Conservation (phyloP, 2,888 invertebrate genomes). For the Seira musarum region DNA sequence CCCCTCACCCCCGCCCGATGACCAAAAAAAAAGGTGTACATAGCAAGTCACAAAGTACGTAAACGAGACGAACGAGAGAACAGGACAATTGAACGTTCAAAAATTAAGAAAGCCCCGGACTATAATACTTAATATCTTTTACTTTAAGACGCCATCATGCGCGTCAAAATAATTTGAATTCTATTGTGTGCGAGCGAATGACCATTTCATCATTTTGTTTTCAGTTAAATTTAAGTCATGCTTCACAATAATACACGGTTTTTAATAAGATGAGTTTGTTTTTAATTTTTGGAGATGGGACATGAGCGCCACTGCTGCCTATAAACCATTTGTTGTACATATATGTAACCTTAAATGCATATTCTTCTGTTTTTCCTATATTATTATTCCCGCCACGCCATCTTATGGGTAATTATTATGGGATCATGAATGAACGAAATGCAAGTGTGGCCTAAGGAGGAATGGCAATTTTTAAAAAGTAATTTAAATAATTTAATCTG, state of each 20-base stretch:
- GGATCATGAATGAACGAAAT: background rate
- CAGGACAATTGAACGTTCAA: slow-evolving; percentile 50
- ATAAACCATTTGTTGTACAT: background rate
- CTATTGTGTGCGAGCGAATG: slow-evolving; percentile 36
- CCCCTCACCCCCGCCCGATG: slow-evolving; percentile 47
- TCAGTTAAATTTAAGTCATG: background rate
- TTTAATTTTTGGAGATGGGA: no score
- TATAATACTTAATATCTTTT: background rate
- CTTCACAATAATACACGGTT: background rate
- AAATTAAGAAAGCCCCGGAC: slow-evolving; percentile 29
- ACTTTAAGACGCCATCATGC: slow-evolving; percentile 13
- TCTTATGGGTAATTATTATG: background rate
- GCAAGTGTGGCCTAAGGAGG: no score
- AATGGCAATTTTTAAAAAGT: background rate
- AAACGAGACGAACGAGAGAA: slow-evolving; percentile 63
- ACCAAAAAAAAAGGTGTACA: slow-evolving; percentile 35
- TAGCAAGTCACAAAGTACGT: slow-evolving; percentile 65
- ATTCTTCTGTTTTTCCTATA: no score
- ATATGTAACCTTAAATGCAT: background rate
- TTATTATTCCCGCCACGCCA: slow-evolving; percentile 29
- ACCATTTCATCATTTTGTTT: background rate
- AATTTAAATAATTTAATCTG: background rate
- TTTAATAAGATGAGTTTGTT: no score
- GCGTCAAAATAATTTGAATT: background rate
- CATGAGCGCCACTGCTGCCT: no score